Evolutionary conservation across 2,888 invertebrate genomes (phyloP).

Genomic region (Ophion costatus): DNA sequence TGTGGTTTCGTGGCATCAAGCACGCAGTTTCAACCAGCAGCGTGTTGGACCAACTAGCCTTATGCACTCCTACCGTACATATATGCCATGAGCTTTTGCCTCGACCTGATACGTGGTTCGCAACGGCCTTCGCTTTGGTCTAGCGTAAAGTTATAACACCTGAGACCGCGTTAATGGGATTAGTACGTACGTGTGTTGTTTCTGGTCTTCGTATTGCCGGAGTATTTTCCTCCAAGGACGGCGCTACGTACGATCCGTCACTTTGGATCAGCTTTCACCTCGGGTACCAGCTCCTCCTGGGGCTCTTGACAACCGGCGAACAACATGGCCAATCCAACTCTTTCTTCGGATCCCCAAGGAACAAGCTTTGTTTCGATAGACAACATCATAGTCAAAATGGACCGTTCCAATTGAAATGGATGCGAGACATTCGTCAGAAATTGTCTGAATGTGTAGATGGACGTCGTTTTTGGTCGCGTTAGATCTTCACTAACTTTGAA

Average conservation of each 20-base stretch:
- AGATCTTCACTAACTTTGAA: too few species aligned
- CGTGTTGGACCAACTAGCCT: constrained; percentile 27
- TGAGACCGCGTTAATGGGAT: constrained; percentile 73
- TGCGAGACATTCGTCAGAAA: too few species aligned
- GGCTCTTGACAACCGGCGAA: not conserved
- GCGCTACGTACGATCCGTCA: constrained; percentile 28
- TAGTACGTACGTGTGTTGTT: constrained; percentile 68
- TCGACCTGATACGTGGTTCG: constrained; percentile 1
- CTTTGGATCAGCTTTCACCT: constrained; percentile 19
- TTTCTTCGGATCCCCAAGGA: not conserved
- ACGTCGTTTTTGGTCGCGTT: too few species aligned
- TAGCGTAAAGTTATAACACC: constrained; percentile 71
- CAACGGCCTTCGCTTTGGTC: constrained; percentile 55
- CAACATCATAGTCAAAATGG: too few species aligned
- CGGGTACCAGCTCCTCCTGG: not conserved
- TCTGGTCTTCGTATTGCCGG: constrained; percentile 51
- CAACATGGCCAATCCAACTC: not conserved
- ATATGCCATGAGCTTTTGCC: not conserved
- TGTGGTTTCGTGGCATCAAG: constrained; percentile 37
- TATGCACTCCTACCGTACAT: not conserved
- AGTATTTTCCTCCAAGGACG: constrained; percentile 25
- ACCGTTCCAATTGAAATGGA: too few species aligned
- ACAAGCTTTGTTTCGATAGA: not conserved
- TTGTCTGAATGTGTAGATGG: too few species aligned
- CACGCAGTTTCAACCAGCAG: constrained; percentile 23